A percentile compares a stretch with the other conserved stretches of the same genome.
These are phyloP conservation scores for Sinocyclocheilus anshuiensis DNA, from an alignment of 2,113 vertebrate genomes.

Conservation along the genomic window DNA sequence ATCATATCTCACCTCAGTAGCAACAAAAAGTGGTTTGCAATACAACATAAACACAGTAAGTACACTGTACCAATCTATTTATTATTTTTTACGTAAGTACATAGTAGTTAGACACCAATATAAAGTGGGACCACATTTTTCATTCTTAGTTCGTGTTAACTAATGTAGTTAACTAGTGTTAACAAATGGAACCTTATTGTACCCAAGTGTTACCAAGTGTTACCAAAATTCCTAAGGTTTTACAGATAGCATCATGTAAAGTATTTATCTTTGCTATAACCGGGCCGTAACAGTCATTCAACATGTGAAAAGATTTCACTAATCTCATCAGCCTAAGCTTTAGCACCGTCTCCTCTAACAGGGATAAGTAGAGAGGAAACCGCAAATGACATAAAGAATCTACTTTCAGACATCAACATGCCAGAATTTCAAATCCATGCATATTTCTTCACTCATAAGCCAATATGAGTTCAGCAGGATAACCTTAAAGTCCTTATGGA, in stretches of 20 bases:
- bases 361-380: constrained; percentile 2
- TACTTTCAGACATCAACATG: constrained; percentile 4
- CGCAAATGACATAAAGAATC: constrained; percentile 21
- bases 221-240: neutral
- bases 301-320: neutral
- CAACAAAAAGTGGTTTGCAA: too few relatives aligned
- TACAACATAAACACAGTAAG: too few relatives aligned
- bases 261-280: neutral
- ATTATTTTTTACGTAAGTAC: too few relatives aligned
- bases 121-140: too few relatives aligned
- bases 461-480: constrained; percentile 26
- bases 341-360: neutral
- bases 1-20: too few relatives aligned
- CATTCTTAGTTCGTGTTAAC: too few relatives aligned
- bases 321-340: neutral
- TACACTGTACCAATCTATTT: too few relatives aligned
- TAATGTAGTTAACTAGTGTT: too few relatives aligned
- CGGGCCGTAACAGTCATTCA: too few relatives aligned
- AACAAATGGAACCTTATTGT: too few relatives aligned
- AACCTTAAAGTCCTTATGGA: constrained; percentile 24
- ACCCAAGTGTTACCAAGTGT: too few relatives aligned
- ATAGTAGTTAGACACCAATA: too few relatives aligned
- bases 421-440: neutral
- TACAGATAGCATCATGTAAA: neutral
- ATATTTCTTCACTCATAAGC: constrained; percentile 12